These are phyloP conservation scores for Sinonovacula constricta DNA, from an alignment of 1,140 invertebrate genomes.

Conservation along the genomic window DNA sequence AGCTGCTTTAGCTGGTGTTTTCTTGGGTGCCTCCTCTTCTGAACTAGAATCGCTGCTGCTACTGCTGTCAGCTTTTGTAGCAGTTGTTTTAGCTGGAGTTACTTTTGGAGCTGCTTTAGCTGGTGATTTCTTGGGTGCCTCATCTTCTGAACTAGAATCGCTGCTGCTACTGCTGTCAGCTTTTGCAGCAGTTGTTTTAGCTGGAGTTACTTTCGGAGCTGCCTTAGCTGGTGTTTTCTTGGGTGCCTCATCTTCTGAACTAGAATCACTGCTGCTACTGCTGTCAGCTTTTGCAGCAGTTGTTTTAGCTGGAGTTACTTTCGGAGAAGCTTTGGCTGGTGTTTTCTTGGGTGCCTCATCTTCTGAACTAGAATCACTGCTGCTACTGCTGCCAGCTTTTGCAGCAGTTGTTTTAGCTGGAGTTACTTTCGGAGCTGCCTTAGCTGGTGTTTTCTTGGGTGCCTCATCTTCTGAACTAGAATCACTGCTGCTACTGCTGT, in stretches of 20 bases:
- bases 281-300: conserved; percentile 13
- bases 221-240: conserved; percentile 8
- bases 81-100: conserved; percentile 1
- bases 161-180: conserved; percentile 10
- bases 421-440: neutral
- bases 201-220: conserved; percentile 57
- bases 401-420: conserved; percentile 14
- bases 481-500: conserved; percentile 21
- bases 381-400: neutral
- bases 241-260: conserved; percentile 41
- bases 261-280: conserved; percentile 28
- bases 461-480: conserved; percentile 36
- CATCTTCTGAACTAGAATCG: conserved; percentile 42
- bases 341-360: conserved; percentile 11
- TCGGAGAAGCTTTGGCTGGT: neutral
- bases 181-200: conserved; percentile 13
- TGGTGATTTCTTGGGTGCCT: conserved; percentile 28
- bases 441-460: conserved; percentile 14
- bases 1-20: conserved; percentile 34
- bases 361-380: conserved; percentile 16
- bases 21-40: conserved; percentile 52
- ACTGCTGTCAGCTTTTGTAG: conserved; percentile 47
- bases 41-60: conserved; percentile 8
- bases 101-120: conserved; percentile 22
- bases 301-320: conserved; percentile 1